Conservation (phyloP, 2,888 invertebrate species). For the Ormyrus rosae region DNA sequence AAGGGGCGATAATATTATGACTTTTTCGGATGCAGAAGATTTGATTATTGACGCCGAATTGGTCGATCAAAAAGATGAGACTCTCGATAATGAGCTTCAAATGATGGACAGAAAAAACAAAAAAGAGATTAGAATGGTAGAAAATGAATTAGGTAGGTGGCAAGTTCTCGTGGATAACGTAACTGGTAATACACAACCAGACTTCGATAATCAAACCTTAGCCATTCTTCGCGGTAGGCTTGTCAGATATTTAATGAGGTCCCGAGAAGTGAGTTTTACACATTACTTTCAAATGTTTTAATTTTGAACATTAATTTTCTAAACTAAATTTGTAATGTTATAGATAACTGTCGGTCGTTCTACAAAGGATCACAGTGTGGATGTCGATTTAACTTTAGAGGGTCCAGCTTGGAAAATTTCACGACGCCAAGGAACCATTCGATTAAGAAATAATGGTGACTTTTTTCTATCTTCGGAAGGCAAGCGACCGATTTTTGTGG, state of each 20-base stretch:
- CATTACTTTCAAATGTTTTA: not conserved
- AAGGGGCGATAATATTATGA: conserved; percentile 81
- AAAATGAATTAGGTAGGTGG: conserved; percentile 93
- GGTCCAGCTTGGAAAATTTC: conserved; percentile 97
- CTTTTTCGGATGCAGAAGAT: conserved; percentile 96
- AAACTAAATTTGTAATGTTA: not conserved
- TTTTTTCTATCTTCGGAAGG: conserved; percentile 97
- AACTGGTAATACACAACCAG: conserved; percentile 88
- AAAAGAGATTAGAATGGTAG: conserved; percentile 90
- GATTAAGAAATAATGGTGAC: conserved; percentile 93
- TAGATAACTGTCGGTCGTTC: conserved; percentile 94
- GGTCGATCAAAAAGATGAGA: conserved; percentile 88
- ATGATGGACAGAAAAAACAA: conserved; percentile 87
- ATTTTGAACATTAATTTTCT: conserved; percentile 14
- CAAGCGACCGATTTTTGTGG: conserved; percentile 94
- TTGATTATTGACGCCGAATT: conserved; percentile 90
- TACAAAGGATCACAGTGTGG: conserved; percentile 91
- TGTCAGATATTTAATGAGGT: conserved; percentile 95
- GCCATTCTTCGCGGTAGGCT: conserved; percentile 94
- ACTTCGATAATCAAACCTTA: conserved; percentile 95
- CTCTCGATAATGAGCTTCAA: conserved; percentile 86
- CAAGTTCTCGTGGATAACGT: conserved; percentile 95
- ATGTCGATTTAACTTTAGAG: conserved; percentile 94
- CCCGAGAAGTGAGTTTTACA: conserved; percentile 82
- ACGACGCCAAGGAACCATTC: conserved; percentile 93